These are phyloP conservation scores for Ammospiza nelsoni DNA, from an alignment of 2,113 vertebrate species.

Conservation along the genomic window DNA sequence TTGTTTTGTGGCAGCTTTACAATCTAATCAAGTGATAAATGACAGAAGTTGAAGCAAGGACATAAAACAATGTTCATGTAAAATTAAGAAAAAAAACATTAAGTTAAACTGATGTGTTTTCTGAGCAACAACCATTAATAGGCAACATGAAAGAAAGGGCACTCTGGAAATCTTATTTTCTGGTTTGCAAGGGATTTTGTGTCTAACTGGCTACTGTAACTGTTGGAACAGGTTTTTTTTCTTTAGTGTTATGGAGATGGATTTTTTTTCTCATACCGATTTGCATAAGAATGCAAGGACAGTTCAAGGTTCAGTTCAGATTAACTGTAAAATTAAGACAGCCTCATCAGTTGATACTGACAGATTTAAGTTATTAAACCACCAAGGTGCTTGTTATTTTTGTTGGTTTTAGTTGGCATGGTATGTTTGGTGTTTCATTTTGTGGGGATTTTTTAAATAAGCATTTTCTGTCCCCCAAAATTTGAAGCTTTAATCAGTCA, in stretches of 20 bases:
- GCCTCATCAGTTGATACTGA: accelerated
- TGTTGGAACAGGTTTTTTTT: not conserved
- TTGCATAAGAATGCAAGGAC: not conserved
- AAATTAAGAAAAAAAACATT: not conserved
- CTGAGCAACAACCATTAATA: not conserved
- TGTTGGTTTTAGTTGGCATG: not conserved
- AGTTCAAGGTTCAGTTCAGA: not conserved
- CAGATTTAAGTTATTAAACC: not conserved
- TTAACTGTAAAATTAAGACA: not conserved
- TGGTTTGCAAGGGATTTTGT: not conserved
- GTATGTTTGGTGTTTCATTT: not conserved
- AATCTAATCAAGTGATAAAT: not conserved
- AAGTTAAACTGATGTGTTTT: not conserved
- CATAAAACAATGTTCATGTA: not conserved
- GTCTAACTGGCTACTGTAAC: not conserved
- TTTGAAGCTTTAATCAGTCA: not conserved
- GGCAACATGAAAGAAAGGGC: not conserved
- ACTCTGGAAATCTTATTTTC: not conserved
- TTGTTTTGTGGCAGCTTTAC: not conserved
- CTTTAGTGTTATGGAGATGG: not conserved
- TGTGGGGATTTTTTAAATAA: not conserved
- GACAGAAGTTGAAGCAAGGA: not conserved
- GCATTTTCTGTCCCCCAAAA: not conserved
- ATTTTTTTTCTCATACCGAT: not conserved
- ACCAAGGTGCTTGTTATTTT: not conserved